Evolutionary conservation across 35 echinoderm and acorn worm genomes (phyloP), one percentile per base, ranked within the genome.

Genomic region (Apostichopus californicus): DNA sequence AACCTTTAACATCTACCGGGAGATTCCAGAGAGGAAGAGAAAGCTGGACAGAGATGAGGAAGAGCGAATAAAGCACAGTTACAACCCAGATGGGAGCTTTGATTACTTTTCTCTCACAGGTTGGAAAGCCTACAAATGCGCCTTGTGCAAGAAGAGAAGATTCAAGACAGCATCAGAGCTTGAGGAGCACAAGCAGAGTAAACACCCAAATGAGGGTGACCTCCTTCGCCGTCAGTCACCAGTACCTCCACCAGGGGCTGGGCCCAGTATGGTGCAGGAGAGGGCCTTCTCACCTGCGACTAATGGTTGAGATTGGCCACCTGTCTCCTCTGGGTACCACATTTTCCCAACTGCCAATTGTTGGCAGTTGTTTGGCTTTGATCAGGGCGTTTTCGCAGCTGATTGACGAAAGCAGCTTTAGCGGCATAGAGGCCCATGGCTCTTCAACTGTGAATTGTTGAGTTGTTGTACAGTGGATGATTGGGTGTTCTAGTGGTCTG

Each of bases 121-220:
- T n/a, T 99, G 97, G 97, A 99, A 99, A 77, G 97, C 97, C 0
- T 99, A 99, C 89, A 99, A 99, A 89, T 99, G 97, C 80, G 92
- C 94, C 21, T 63, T 99, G 73, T 99, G 97, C 65, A 99, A 99
- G 95, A 99, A 99, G 80, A 54, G 97, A 25, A 91, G 97, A 15
- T 99, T 99, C 86, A 99, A 99, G 78, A 99, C 97, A 0, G 95
- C 95, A 5, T 96, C 97, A 1, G 97, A 99, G 91, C 87, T 99
- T 64, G 95, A 96, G 52, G 97, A 99, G 59, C 97, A 99, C 89
- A 96, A 93, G 91, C 93, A 88, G 54, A 90, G 93, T 7, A 99
- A 96, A 90, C 97, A 99, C 81, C 73, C 89, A 57, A 77, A 79
- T 79, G 89, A 91, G 71, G 54, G 54, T 54, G 73, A 23, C 53